Base-by-base conservation (phyloP, 1,140 invertebrate genomes). In the Zaprionus kolodkinae region DNA sequence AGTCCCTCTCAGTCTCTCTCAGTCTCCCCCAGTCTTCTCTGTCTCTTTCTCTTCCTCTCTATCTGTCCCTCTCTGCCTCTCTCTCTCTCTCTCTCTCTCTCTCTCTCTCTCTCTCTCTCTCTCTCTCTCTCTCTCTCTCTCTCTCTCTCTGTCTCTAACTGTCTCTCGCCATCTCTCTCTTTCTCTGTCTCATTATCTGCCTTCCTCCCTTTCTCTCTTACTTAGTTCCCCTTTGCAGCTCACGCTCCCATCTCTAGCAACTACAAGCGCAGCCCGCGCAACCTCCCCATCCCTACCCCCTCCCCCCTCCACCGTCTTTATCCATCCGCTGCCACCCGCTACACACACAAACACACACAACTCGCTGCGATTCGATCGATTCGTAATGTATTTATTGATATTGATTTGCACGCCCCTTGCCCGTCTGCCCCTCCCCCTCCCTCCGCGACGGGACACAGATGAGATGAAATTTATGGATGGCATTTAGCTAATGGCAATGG, bases 401-500 rank as follows among this genome's bases (percentile, higher is more conserved):
- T 81, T 70, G 71, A 68, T 68, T 73, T 73, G 56, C 56, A 36
- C 55, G 63, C 38, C 66, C 33, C 30, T 17, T 7, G 21, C 50
- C 45, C 21, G n/a, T 56, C 59, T 2, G 25, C 27, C 27, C 12
- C 15, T 25, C 17, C 10, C 54, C 7, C 57, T 13, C 38, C 25
- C 52, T 21, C 2, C 21, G 21, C 21, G 21, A n/a, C 2, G 21
- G 21, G 21, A 21, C 2, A 21, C 35, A 57, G 38, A 40, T 13
- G 50, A 13, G 36, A 82, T 71, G 72, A 79, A 87, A 86, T 86
- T 87, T 86, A 86, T 87, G 82, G 82, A 82, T 80, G 79, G 84
- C 83, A 87, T 87, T 87, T 83, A 68, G 78, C 81, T 72, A 87
- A 87, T 79, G 77, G 68, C 72, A 76, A 15, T 64, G 33, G 68